Conservation (phyloP, 2,888 invertebrate genomes). For the Beris chalybata region DNA sequence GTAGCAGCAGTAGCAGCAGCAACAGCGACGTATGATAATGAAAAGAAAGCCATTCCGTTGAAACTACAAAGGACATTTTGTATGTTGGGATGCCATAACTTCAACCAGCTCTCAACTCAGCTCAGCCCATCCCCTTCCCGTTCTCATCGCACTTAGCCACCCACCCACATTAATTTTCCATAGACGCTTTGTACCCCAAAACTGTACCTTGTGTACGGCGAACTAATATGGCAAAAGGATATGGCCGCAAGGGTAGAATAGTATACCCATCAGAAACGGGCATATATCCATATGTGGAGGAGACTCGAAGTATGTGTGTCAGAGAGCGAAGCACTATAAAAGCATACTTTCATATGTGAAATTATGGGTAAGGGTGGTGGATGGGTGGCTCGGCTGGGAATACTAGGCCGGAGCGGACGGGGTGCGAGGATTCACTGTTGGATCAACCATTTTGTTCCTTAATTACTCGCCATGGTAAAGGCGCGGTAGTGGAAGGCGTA, state of each 20-base stretch:
- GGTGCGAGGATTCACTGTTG: slow-evolving; percentile 20
- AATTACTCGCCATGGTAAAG: slow-evolving; percentile 37
- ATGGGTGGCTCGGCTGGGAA: background rate
- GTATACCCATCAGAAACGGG: background rate
- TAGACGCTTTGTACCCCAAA: slow-evolving; percentile 1
- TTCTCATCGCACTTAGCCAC: background rate
- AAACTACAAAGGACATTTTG: background rate
- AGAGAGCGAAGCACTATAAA: background rate
- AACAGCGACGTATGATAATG: background rate
- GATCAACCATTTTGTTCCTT: slow-evolving; percentile 38
- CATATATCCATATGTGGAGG: background rate
- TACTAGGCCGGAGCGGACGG: background rate
- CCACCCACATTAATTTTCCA: slow-evolving; percentile 9
- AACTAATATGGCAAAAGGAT: background rate
- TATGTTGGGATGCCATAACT: background rate
- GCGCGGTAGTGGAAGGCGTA: slow-evolving; percentile 7
- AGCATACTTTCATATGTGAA: background rate
- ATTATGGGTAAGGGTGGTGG: background rate
- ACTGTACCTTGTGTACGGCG: background rate
- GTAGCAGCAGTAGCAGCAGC: background rate
- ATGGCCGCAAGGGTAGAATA: slow-evolving; percentile 2
- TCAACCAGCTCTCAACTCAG: background rate
- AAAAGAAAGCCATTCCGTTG: slow-evolving; percentile 3
- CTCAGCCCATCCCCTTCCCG: background rate
- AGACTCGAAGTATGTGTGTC: background rate